Conservation (phyloP, 53 echinoderm and acorn worm genomes). For the Patiria pectinifera region DNA sequence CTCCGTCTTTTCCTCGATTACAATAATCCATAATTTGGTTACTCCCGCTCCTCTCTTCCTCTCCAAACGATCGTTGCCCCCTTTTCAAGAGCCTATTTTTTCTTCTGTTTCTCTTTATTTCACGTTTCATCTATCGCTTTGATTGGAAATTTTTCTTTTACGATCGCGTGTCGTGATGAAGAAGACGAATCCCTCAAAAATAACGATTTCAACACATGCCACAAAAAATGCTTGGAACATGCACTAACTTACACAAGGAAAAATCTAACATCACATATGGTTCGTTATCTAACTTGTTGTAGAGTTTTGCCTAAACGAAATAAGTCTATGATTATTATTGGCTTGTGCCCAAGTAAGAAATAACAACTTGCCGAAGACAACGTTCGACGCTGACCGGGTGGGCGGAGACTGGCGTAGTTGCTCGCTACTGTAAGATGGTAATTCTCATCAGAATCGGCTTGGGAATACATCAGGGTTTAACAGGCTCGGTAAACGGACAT, state of each 20-base stretch:
- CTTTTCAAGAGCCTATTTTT: neutral
- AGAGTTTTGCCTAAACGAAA: too few relatives aligned
- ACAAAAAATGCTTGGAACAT: too few relatives aligned
- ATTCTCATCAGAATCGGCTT: neutral
- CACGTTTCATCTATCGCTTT: neutral
- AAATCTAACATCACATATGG: too few relatives aligned
- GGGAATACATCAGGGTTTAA: constrained; percentile 26
- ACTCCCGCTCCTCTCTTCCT: constrained; percentile 28
- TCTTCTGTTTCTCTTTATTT: neutral
- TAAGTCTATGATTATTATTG: too few relatives aligned
- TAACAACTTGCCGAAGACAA: too few relatives aligned
- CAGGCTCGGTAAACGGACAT: constrained; percentile 37
- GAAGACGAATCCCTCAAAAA: too few relatives aligned
- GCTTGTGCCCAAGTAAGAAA: too few relatives aligned
- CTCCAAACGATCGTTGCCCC: neutral
- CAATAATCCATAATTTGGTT: constrained; percentile 55
- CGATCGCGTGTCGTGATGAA: neutral
- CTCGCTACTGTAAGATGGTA: neutral
- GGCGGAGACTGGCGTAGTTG: neutral
- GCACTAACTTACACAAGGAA: too few relatives aligned
- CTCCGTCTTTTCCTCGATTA: constrained; percentile 29
- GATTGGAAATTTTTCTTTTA: neutral
- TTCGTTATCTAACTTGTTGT: too few relatives aligned
- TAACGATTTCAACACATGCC: too few relatives aligned
- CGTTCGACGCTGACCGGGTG: neutral